Percentiles rank a stretch among this genome's conserved stretches.
phyloP scores from a whole-genome alignment of 1,140 invertebrate genomes.

The Neodiprion virginianus region DNA sequence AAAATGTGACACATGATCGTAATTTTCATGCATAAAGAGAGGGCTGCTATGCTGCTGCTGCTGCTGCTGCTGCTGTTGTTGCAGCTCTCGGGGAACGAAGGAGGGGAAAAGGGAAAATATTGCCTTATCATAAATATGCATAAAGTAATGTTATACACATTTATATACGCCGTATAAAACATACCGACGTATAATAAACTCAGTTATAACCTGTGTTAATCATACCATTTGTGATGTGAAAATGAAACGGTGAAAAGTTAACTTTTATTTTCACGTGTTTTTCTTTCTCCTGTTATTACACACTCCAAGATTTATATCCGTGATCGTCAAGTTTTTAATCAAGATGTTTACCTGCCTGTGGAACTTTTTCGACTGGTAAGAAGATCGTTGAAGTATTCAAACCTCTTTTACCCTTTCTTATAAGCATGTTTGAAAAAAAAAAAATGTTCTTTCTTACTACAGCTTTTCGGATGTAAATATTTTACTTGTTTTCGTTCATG shows the following conservation, averaged over 20 bases:
- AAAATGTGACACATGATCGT: conserved; percentile 5
- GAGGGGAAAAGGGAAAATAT: neutral
- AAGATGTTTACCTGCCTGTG: conserved; percentile 72
- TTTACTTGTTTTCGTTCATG: too few relatives aligned
- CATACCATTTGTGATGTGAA: too few relatives aligned
- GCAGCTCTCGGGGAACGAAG: neutral
- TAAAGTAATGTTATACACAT: conserved; percentile 3
- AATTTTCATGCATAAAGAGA: conserved; percentile 3
- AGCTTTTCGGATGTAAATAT: too few relatives aligned
- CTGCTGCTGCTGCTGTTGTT: too few relatives aligned
- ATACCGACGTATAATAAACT: neutral
- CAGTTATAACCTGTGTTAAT: too few relatives aligned
- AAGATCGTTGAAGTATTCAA: conserved; percentile 22
- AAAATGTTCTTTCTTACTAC: too few relatives aligned
- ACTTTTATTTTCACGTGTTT: neutral
- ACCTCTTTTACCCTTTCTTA: too few relatives aligned
- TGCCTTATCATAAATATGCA: neutral
- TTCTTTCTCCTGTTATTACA: neutral
- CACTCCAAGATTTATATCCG: neutral
- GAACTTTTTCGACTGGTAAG: conserved; percentile 74
- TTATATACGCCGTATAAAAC: neutral
- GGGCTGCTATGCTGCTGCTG: neutral
- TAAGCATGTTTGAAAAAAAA: neutral
- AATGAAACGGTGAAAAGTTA: too few relatives aligned
- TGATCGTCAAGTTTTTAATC: conserved; percentile 24